Base-by-base conservation (phyloP, 2,797 vertebrate genomes). In the Gymnothorax reevesii region DNA sequence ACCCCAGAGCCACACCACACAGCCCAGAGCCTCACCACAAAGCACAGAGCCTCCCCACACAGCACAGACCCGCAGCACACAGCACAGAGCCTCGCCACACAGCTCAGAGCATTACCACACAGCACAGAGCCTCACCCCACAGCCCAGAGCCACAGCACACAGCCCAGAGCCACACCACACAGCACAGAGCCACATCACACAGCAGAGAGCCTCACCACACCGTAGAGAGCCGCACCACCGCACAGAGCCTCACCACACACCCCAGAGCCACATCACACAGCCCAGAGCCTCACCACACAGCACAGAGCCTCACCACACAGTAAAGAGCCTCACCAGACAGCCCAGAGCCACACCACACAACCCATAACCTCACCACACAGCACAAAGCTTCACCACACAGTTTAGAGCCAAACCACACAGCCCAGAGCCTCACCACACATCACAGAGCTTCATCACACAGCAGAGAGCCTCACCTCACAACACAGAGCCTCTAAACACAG, bases 1-100 rank as follows among this genome's bases (percentile, higher is more conserved):
- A 54, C 85, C 77, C 62, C 88, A 86, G 82, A 80, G 62, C 73
- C 49, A 83, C 75, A 85, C 85, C 54, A 82, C 86, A 71, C 64
- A 57, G 84, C 59, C 73, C 33, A 42, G 33, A 42, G 33, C 2
- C 33, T 42, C 33, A 42, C 1, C 33, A 42, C 33, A n/a, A n/a
- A n/a, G n/a, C n/a, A n/a, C n/a, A n/a, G n/a, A n/a, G n/a, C n/a
- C n/a, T n/a, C n/a, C n/a, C n/a, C n/a, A 86, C 82, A 60, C 55
- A 54, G 86, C 77, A 60, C 88, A 86, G 82, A 80, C 57, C 73
- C 49, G 82, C 75, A 85, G 84, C 54, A 82, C 86, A 71, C 64
- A 57, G 84, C 59, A 1, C 33, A 42, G 33, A 42, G 33, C 2
- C 33, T 42, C 33, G 2, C 1, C 33, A 42, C 33, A n/a, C n/a